Evolutionary conservation across 2,888 invertebrate species (phyloP).

Genomic region (Lapara coniferarum): DNA sequence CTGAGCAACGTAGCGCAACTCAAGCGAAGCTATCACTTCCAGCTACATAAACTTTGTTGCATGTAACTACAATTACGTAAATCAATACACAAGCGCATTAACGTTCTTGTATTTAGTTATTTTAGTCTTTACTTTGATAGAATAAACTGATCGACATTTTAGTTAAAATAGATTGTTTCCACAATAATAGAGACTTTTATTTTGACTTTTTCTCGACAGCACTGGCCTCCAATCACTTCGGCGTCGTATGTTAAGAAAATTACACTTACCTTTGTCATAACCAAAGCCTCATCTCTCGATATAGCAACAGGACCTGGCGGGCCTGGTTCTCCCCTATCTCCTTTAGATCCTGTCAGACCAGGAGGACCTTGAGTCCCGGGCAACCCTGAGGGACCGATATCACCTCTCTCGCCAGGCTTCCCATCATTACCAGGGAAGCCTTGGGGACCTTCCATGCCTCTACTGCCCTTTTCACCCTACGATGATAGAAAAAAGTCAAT

Average conservation of each 20-base stretch:
- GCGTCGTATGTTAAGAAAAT: neutral
- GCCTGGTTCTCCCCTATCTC: conserved; percentile 88
- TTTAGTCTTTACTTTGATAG: too few species aligned
- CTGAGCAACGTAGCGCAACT: neutral
- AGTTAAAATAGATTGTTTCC: too few species aligned
- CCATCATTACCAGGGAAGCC: conserved; percentile 87
- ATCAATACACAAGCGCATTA: neutral
- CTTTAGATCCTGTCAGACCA: conserved; percentile 86
- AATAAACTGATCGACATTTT: too few species aligned
- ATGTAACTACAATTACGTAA: neutral
- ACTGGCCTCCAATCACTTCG: too few species aligned
- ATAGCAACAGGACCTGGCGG: conserved; percentile 86
- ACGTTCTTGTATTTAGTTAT: too few species aligned
- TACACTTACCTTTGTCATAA: conserved; percentile 80
- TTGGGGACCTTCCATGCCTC: conserved; percentile 86
- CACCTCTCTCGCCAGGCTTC: conserved; percentile 86
- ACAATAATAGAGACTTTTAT: too few species aligned
- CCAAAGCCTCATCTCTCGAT: conserved; percentile 83
- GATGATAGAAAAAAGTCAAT: neutral
- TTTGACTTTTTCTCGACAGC: too few species aligned
- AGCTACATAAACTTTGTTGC: neutral
- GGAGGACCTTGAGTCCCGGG: conserved; percentile 88
- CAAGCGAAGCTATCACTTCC: neutral
- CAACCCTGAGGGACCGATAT: conserved; percentile 87
- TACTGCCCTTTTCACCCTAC: conserved; percentile 86